Evolutionary conservation across 2,113 vertebrate species (phyloP).

Genomic region (Cavia aperea): DNA sequence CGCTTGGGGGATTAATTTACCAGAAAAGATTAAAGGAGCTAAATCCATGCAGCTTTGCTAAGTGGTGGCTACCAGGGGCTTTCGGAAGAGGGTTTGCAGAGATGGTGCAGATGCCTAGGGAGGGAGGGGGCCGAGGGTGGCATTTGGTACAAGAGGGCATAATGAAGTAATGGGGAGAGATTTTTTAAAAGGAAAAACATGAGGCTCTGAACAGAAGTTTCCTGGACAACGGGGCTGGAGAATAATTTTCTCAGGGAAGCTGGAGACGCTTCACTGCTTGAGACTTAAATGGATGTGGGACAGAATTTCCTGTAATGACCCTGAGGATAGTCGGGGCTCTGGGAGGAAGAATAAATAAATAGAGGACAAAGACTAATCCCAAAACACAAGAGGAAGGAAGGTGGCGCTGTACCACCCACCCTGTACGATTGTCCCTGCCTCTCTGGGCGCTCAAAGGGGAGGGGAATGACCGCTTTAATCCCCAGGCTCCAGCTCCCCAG

Average conservation of each 20-base stretch:
- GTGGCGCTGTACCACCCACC: accelerated
- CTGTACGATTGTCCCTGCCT: neutral
- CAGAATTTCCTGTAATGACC: conserved; percentile 40
- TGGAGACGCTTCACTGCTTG: conserved; percentile 52
- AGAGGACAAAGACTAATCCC: conserved; percentile 35
- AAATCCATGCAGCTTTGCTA: conserved; percentile 68
- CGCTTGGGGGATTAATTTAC: conserved; percentile 72
- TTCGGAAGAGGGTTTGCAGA: conserved; percentile 30
- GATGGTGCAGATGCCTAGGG: neutral
- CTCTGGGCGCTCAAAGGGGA: neutral
- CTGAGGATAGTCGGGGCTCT: conserved; percentile 20
- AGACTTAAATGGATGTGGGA: conserved; percentile 42
- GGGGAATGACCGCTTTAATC: neutral
- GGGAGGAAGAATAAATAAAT: conserved; percentile 26
- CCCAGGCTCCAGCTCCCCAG: neutral
- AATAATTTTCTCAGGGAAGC: conserved; percentile 53
- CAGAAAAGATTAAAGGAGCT: conserved; percentile 72
- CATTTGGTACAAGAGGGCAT: neutral
- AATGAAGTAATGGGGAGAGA: conserved; percentile 35
- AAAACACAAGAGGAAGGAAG: neutral
- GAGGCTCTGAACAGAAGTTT: conserved; percentile 48
- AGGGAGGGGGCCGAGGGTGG: neutral
- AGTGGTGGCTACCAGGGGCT: conserved; percentile 45
- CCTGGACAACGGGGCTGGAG: conserved; percentile 51
- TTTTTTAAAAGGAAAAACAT: neutral